Conservation (phyloP, 37 sponge, comb jelly and placozoan genomes). For the Oopsacas minuta region DNA sequence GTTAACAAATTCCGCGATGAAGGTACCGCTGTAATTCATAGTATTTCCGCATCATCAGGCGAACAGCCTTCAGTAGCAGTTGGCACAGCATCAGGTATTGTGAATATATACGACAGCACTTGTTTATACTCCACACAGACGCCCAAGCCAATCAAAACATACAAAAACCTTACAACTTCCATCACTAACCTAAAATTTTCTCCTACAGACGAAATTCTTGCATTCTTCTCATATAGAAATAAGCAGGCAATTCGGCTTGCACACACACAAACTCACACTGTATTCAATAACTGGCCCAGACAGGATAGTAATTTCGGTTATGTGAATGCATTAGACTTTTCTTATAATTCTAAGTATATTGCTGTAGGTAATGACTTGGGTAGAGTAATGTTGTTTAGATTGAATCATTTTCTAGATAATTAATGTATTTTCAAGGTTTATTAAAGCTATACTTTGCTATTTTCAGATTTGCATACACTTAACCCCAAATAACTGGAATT, state of each 20-base stretch:
- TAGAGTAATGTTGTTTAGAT: slow-evolving; percentile 67
- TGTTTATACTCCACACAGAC: slow-evolving; percentile 13
- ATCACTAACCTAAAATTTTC: neutral
- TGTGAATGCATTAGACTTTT: slow-evolving; percentile 51
- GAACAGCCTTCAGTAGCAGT: slow-evolving; percentile 31
- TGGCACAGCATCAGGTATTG: slow-evolving; percentile 58
- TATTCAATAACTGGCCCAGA: slow-evolving; percentile 81
- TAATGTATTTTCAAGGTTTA: neutral
- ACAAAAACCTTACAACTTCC: slow-evolving; percentile 64
- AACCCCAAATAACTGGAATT: neutral
- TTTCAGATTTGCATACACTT: neutral
- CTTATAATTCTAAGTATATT: slow-evolving; percentile 42
- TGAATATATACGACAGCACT: slow-evolving; percentile 53
- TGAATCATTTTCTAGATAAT: slow-evolving; percentile 9
- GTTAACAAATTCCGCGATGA: slow-evolving; percentile 66
- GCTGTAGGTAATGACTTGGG: slow-evolving; percentile 76
- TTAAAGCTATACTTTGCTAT: neutral
- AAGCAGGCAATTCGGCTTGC: slow-evolving; percentile 47
- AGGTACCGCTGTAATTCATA: slow-evolving; percentile 46
- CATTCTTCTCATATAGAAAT: slow-evolving; percentile 53
- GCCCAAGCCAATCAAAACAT: slow-evolving; percentile 57
- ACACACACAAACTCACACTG: slow-evolving; percentile 58
- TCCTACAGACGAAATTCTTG: slow-evolving; percentile 58
- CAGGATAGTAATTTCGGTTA: slow-evolving; percentile 22
- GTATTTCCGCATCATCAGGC: slow-evolving; percentile 43